Conservation (phyloP, 2,113 vertebrate genomes). For the Ovibos moschatus region DNA sequence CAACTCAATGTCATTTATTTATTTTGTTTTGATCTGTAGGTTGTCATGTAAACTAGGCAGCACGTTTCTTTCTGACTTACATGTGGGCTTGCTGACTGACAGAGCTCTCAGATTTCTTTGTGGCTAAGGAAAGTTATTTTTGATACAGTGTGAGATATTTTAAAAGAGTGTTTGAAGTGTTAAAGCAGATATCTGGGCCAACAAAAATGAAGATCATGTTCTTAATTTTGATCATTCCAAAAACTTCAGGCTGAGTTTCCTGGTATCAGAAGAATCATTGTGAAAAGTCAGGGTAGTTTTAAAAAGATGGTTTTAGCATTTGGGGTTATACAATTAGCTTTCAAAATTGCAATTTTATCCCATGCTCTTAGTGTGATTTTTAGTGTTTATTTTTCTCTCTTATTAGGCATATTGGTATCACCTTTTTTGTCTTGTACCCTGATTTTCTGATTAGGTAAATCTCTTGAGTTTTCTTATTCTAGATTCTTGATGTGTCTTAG, state of each 20-base stretch:
- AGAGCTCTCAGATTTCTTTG: slow-evolving; percentile 72
- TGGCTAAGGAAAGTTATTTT: slow-evolving; percentile 75
- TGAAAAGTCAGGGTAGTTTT: neutral
- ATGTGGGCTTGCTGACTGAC: slow-evolving; percentile 65
- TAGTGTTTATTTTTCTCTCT: neutral
- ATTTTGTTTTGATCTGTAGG: slow-evolving; percentile 53
- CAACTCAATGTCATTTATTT: slow-evolving; percentile 47
- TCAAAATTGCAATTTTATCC: neutral
- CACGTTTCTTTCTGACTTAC: slow-evolving; percentile 69
- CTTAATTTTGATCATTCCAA: slow-evolving; percentile 63
- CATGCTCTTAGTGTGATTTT: neutral
- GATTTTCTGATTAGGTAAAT: neutral
- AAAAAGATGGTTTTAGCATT: neutral
- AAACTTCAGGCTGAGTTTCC: slow-evolving; percentile 51
- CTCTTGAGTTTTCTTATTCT: neutral
- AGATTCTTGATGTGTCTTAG: neutral
- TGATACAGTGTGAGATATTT: slow-evolving; percentile 77
- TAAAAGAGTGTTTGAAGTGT: slow-evolving; percentile 77
- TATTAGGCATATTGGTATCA: neutral
- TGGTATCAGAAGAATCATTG: slow-evolving; percentile 55
- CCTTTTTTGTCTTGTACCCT: neutral
- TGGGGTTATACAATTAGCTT: neutral
- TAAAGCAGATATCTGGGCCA: slow-evolving; percentile 68
- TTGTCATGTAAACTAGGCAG: slow-evolving; percentile 70
- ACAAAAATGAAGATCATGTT: slow-evolving; percentile 64